Conservation (phyloP, 2,797 vertebrate genomes). For the Megaceryle alcyon region DNA sequence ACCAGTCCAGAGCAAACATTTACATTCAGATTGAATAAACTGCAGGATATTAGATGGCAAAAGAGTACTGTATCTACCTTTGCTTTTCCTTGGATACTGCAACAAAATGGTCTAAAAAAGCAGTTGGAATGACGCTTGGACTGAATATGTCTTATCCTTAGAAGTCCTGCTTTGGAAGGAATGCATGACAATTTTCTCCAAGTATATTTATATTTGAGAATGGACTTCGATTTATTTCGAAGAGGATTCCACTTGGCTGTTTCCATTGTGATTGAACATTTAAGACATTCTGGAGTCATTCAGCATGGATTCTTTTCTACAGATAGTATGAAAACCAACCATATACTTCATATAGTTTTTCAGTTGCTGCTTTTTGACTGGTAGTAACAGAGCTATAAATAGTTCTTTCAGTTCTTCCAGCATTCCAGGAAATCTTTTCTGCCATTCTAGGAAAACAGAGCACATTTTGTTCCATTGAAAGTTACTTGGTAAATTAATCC, state of each 20-base stretch:
- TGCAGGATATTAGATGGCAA: slow-evolving; percentile 14
- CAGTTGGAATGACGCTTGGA: neutral
- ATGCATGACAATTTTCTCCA: neutral
- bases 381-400: neutral
- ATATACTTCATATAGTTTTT: neutral
- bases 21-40: slow-evolving; percentile 4
- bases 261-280: neutral
- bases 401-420: neutral
- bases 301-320: neutral
- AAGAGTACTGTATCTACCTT: neutral
- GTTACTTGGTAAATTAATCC: neutral
- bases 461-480: neutral
- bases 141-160: neutral
- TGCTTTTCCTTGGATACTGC: slow-evolving; percentile 41
- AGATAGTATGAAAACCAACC: neutral
- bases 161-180: slow-evolving; percentile 18
- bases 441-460: slow-evolving; percentile 32
- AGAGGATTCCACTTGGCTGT: neutral
- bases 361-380: neutral
- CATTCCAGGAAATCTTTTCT: neutral
- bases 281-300: neutral
- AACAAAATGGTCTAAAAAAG: slow-evolving; percentile 26
- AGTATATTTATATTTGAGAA: neutral
- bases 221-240: neutral
- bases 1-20: slow-evolving; percentile 42